phyloP scores from a whole-genome alignment of 2,113 vertebrate genomes.

The Elachura formosa region DNA sequence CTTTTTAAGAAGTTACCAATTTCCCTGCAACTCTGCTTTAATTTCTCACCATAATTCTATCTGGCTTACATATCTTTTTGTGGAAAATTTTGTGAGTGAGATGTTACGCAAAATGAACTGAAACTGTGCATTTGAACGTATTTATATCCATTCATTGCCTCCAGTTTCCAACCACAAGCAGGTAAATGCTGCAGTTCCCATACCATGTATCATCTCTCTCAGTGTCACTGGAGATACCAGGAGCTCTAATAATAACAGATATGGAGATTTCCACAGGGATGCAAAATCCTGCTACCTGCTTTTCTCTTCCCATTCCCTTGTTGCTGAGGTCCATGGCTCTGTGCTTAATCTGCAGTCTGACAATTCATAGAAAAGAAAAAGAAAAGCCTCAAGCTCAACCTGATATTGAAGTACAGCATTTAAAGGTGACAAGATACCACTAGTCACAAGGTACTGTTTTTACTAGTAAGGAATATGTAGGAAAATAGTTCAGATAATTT shows the following conservation, averaged over 20 bases:
- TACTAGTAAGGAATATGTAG: not conserved
- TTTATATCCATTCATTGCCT: not conserved
- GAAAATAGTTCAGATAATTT: not conserved
- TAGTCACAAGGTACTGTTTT: not conserved
- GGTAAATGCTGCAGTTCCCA: not conserved
- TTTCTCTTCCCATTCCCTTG: not conserved
- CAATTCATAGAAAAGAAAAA: not conserved
- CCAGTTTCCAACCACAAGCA: not conserved
- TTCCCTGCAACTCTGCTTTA: not conserved
- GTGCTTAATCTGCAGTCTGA: not conserved
- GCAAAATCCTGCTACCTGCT: not conserved
- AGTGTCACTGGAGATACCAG: not conserved
- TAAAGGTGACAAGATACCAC: not conserved
- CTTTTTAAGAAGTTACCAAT: conserved; percentile 36
- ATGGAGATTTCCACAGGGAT: not conserved
- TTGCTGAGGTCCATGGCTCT: not conserved
- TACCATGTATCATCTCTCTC: not conserved
- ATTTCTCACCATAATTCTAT: not conserved
- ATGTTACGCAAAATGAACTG: not conserved
- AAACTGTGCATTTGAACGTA: not conserved
- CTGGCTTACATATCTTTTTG: not conserved
- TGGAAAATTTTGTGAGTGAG: not conserved
- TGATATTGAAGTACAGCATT: not conserved
- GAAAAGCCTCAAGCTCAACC: not conserved
- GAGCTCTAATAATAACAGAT: not conserved